These are phyloP conservation scores for Mustela nigripes DNA, from an alignment of 2,113 vertebrate genomes.

Conservation along the genomic window DNA sequence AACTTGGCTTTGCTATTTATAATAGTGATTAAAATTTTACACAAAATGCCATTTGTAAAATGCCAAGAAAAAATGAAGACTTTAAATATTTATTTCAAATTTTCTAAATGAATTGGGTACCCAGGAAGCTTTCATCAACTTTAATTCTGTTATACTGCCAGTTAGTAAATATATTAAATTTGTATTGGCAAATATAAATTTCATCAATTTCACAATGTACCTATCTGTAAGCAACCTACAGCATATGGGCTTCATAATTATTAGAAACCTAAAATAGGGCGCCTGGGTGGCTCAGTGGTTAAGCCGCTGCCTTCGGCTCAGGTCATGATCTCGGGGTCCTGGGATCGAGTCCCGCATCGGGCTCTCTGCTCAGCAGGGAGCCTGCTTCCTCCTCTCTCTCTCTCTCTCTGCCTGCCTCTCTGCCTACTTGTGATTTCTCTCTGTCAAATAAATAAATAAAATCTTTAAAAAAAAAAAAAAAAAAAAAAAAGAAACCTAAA, in stretches of 20 bases:
- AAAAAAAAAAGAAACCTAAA: slow-evolving; percentile 23
- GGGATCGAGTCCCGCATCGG: no score
- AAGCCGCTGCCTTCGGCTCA: no score
- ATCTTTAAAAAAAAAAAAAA: no score
- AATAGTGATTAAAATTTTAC: not conserved
- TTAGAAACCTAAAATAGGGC: not conserved
- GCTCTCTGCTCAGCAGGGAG: no score
- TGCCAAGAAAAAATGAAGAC: not conserved
- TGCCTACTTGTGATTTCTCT: no score
- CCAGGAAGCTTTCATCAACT: not conserved
- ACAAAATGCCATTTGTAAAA: slow-evolving; percentile 32
- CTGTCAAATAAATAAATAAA: no score
- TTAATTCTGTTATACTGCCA: not conserved
- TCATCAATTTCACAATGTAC: not conserved
- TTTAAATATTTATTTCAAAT: slow-evolving; percentile 36
- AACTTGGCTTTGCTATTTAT: not conserved
- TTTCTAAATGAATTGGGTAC: slow-evolving; percentile 22
- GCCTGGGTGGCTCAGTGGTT: no score
- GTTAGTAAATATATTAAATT: not conserved
- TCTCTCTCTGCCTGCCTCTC: no score
- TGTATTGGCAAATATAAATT: not conserved
- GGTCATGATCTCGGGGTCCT: no score
- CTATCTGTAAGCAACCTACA: not conserved
- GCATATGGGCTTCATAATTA: not conserved
- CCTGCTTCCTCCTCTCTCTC: no score